phyloP scores from a whole-genome alignment of 2,113 vertebrate species.

The Opisthocomus hoazin region DNA sequence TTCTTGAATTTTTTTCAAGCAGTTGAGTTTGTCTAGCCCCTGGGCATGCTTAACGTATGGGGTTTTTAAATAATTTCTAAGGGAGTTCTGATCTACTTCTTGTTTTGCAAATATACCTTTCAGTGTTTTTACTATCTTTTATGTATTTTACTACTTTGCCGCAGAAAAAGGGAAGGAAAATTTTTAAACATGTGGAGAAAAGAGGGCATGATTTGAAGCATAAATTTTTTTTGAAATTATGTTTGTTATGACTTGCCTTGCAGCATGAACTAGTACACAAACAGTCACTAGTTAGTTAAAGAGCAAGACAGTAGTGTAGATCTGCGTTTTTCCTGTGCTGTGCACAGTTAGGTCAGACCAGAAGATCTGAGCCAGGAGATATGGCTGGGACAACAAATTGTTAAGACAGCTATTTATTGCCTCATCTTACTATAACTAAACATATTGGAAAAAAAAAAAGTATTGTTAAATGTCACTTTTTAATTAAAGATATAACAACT shows the following conservation, averaged over 20 bases:
- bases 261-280: not conserved
- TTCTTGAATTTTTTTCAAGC: not conserved
- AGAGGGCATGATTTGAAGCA: not conserved
- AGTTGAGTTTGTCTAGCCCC: not conserved
- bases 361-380: not conserved
- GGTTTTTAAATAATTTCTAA: not conserved
- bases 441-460: not conserved
- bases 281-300: not conserved
- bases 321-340: not conserved
- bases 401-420: not conserved
- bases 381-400: not conserved
- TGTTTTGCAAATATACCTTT: not conserved
- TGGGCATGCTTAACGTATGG: not conserved
- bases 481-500: not conserved
- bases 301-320: not conserved
- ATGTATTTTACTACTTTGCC: not conserved
- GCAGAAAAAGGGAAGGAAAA: not conserved
- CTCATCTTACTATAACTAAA: not conserved
- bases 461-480: not conserved
- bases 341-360: not conserved
- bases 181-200: not conserved
- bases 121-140: not conserved
- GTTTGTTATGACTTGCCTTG: not conserved
- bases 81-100: not conserved
- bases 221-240: not conserved